Evolutionary conservation across 2,797 vertebrate genomes (phyloP), one percentile per base, ranked within the genome.

Genomic region (Acestrorhynchus altus): DNA sequence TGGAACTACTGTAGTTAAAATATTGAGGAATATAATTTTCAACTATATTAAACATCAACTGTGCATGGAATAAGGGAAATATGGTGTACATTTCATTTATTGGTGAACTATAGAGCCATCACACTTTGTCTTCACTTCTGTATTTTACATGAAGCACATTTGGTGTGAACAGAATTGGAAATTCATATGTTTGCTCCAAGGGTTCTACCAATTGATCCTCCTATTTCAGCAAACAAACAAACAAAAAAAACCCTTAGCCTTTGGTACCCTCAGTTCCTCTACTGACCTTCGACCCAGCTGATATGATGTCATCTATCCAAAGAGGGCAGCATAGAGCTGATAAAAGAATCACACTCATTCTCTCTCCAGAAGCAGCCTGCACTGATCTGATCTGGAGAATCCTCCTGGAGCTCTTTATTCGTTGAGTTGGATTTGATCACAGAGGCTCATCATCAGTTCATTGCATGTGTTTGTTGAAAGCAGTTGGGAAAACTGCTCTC

Each of bases 291-390:
- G 46, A 51, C 46, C 47, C 44, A 24, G 1, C 42, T 44, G 72
- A 59, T 24, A 28, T 79, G n/a, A 70, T 51, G 47, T 60, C 22
- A 64, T 31, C 26, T 13, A 35, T 64, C 85, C 87, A 85, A 87
- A 88, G 87, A 82, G 87, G 83, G 85, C 86, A 87, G 85, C 83
- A 87, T 80, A 72, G 86, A 82, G 81, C 86, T 66, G 42, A 59
- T 72, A 26, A 39, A 9, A 24, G 6, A 28, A 63, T 2, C 31
- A 35, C 31, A 35, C 31, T 2, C 18, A 35, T 26, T 11, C 57
- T 24, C 28, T 39, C 26, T 18, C 44, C 15, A 20, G 18, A 15
- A 47, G 64, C 46, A 39, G 28, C 54, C 60, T 54, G 47, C 49
- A 61, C 28, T 42, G 42, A 73, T 56, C 40, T 63, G 64, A 64